phyloP scores from a whole-genome alignment of 2,113 vertebrate genomes.

The Campylomormyrus numenius region DNA sequence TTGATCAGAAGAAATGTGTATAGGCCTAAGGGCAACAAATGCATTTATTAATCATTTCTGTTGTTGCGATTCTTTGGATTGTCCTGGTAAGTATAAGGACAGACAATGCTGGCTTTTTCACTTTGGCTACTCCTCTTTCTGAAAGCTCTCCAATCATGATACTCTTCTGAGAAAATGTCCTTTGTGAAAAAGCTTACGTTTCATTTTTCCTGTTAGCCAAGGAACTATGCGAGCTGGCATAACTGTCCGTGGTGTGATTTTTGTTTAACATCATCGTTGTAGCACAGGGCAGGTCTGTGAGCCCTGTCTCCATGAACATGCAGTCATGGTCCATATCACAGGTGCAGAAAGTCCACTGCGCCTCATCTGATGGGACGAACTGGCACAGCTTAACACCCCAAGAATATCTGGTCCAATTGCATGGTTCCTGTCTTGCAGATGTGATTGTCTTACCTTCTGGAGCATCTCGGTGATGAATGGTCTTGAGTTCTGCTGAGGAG shows the following conservation, averaged over 20 bases:
- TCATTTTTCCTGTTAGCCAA: neutral
- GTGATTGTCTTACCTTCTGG: constrained; percentile 36
- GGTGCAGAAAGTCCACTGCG: neutral
- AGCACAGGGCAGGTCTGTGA: neutral
- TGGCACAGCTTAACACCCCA: neutral
- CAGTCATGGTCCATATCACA: neutral
- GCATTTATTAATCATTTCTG: neutral
- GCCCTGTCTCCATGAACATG: neutral
- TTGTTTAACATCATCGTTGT: neutral
- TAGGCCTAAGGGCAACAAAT: neutral
- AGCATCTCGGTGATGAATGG: constrained; percentile 42
- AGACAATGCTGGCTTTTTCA: neutral
- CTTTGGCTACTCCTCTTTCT: neutral
- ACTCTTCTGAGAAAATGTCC: neutral
- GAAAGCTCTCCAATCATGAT: neutral
- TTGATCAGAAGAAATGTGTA: neutral
- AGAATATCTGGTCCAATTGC: neutral
- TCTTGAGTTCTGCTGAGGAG: constrained; percentile 37
- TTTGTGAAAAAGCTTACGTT: neutral
- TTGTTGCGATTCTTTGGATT: neutral
- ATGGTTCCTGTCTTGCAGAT: constrained; percentile 50
- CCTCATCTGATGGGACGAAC: neutral
- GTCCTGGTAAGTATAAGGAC: neutral
- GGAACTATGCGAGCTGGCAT: neutral
- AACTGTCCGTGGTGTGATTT: neutral